Evolutionary conservation across 2,888 invertebrate genomes (phyloP).

Genomic region (Argyresthia albistria): DNA sequence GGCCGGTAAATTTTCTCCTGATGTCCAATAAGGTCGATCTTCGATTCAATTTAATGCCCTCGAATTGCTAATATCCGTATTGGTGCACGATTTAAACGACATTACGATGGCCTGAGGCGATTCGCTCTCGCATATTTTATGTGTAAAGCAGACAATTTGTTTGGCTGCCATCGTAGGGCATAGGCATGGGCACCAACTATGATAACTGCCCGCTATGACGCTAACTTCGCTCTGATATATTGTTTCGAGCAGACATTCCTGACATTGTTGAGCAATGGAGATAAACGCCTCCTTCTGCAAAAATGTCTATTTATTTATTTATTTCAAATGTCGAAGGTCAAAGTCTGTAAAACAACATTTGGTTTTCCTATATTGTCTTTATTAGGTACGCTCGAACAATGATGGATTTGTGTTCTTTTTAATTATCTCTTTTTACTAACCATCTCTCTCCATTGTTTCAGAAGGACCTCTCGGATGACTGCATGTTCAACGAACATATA

Average conservation of each 20-base stretch:
- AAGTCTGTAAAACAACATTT: too few relatives aligned
- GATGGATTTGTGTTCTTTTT: neutral
- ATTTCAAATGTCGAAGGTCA: too few relatives aligned
- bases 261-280: too few relatives aligned
- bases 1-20: slow-evolving; percentile 36
- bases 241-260: too few relatives aligned
- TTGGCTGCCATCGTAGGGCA: slow-evolving; percentile 12
- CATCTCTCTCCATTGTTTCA: slow-evolving; percentile 74
- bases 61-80: slow-evolving; percentile 37
- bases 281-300: too few relatives aligned
- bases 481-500: slow-evolving; percentile 90
- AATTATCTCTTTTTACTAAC: slow-evolving; percentile 4
- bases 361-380: too few relatives aligned
- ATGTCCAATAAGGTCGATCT: slow-evolving; percentile 27
- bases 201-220: neutral
- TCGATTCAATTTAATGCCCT: slow-evolving; percentile 47
- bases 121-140: slow-evolving; percentile 49
- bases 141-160: slow-evolving; percentile 43
- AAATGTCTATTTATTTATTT: too few relatives aligned
- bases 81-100: slow-evolving; percentile 42
- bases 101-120: slow-evolving; percentile 44
- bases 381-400: too few relatives aligned
- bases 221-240: neutral
- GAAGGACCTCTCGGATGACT: slow-evolving; percentile 87
- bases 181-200: slow-evolving; percentile 4